Percentiles rank a stretch among this genome's conserved stretches.
Conservation (phyloP, 2,888 invertebrate species). For the Macrosiphum euphorbiae region DNA sequence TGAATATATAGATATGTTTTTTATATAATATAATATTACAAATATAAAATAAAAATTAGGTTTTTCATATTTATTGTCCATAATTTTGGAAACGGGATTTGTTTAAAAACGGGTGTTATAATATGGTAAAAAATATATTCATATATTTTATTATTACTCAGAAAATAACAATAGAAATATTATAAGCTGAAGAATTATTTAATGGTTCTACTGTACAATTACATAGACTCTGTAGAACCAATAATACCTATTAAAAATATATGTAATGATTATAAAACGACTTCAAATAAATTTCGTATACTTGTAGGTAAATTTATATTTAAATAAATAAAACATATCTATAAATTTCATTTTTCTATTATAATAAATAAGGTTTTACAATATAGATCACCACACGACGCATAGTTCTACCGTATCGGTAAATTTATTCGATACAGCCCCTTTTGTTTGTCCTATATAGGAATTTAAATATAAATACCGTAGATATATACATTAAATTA, state of each 20-base stretch:
- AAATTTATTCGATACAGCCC: too few relatives aligned
- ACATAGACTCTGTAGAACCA: not conserved
- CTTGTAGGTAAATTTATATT: not conserved
- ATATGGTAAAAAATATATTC: too few relatives aligned
- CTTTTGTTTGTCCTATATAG: too few relatives aligned
- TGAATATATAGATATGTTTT: not conserved
- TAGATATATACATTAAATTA: too few relatives aligned
- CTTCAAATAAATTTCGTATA: not conserved
- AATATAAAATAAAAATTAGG: not conserved
- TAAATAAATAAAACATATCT: not conserved
- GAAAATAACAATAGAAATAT: not conserved
- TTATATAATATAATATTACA: not conserved
- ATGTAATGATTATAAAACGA: not conserved
- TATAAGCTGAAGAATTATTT: too few relatives aligned
- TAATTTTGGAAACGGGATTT: not conserved
- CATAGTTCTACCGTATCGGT: too few relatives aligned
- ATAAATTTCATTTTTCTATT: not conserved
- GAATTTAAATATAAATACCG: too few relatives aligned
- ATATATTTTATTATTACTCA: not conserved
- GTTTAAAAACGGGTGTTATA: too few relatives aligned
- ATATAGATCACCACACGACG: too few relatives aligned
- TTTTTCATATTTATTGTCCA: not conserved
- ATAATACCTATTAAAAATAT: not conserved
- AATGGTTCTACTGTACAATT: too few relatives aligned
- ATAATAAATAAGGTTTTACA: too few relatives aligned